Conservation (phyloP, 2,113 vertebrate species). For the Neodon shergylaensis region DNA sequence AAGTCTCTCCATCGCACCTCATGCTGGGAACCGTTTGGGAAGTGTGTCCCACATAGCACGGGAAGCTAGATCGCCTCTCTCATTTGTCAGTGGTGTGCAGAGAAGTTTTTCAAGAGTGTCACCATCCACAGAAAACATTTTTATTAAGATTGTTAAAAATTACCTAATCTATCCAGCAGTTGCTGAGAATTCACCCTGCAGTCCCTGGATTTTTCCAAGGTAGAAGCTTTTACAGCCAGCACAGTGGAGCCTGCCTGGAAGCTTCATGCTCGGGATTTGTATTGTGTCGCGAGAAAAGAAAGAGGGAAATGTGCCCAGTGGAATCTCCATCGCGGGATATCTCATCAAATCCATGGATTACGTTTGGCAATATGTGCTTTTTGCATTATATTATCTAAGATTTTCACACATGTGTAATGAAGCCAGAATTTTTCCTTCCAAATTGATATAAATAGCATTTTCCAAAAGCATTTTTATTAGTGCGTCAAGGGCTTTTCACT, state of each 20-base stretch:
- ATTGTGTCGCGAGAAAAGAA: neutral
- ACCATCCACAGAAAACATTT: neutral
- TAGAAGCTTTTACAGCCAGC: neutral
- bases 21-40: neutral
- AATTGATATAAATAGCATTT: conserved; percentile 1
- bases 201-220: neutral
- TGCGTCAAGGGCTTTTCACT: conserved; percentile 43
- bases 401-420: neutral
- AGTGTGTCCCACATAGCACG: neutral
- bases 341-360: conserved; percentile 8
- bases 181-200: neutral
- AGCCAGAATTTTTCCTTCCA: conserved; percentile 3
- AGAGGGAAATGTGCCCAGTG: neutral
- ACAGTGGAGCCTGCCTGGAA: neutral
- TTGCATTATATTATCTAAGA: conserved; percentile 21
- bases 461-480: conserved; percentile 23
- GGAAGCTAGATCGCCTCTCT: neutral
- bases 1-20: neutral
- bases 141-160: neutral
- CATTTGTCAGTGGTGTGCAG: neutral
- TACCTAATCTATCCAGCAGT: neutral
- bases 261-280: neutral
- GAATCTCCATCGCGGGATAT: neutral
- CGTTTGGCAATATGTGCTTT: neutral
- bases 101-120: neutral